These are phyloP conservation scores for Chondrilla cf. caribensis DNA, from an alignment of 37 sponge, comb jelly and placozoan species.

Conservation along the genomic window DNA sequence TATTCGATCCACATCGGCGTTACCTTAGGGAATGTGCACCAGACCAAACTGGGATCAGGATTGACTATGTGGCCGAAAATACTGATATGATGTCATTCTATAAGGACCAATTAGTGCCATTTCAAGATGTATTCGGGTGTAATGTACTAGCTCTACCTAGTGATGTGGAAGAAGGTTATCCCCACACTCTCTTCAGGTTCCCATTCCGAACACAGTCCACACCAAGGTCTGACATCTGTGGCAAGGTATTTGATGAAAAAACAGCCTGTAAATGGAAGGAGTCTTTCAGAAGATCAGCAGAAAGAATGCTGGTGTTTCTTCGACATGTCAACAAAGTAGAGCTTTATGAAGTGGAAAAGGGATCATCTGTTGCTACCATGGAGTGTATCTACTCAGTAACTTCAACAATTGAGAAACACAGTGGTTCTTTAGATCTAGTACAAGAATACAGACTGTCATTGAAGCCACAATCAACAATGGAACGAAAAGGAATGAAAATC, in stretches of 20 bases:
- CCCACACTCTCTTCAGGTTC: slow-evolving; percentile 67
- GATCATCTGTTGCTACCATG: neutral
- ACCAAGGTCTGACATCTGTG: slow-evolving; percentile 45
- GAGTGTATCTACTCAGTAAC: slow-evolving; percentile 5
- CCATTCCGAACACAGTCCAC: slow-evolving; percentile 39
- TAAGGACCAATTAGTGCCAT: slow-evolving; percentile 73
- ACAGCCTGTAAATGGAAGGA: slow-evolving; percentile 15
- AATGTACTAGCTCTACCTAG: slow-evolving; percentile 7
- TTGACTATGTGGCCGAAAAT: slow-evolving; percentile 28
- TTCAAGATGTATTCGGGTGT: slow-evolving; percentile 68
- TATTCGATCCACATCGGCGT: slow-evolving; percentile 82
- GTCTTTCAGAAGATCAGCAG: slow-evolving; percentile 18
- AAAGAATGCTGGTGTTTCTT: slow-evolving; percentile 57
- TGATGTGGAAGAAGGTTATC: neutral
- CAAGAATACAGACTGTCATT: too few species aligned
- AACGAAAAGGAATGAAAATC: neutral
- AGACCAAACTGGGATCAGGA: slow-evolving; percentile 45
- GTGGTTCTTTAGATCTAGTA: too few species aligned
- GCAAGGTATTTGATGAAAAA: slow-evolving; percentile 3
- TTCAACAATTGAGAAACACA: neutral
- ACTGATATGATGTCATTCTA: neutral
- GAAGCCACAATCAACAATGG: neutral
- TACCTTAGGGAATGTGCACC: slow-evolving; percentile 55
- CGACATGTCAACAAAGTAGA: slow-evolving; percentile 41
- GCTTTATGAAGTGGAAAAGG: slow-evolving; percentile 37